These are phyloP conservation scores for Holacanthus passer DNA, from an alignment of 2,113 vertebrate genomes.

Conservation along the genomic window DNA sequence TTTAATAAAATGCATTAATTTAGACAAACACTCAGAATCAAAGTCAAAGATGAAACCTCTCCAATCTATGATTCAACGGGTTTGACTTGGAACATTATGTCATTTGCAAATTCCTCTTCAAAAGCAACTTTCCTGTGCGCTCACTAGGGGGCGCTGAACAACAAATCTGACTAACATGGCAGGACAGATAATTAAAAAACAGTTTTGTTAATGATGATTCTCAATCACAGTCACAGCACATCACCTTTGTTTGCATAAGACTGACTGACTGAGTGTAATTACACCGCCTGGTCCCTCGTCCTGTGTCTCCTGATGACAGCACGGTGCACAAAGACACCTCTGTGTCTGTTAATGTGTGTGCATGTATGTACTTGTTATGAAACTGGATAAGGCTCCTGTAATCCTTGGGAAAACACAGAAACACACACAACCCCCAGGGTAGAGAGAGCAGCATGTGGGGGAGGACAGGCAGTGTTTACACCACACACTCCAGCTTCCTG, in stretches of 20 bases:
- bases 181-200: not conserved
- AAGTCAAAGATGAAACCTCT: not conserved
- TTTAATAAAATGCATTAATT: conserved; percentile 1
- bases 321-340: conserved; percentile 16
- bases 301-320: conserved; percentile 43
- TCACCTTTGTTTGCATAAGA: conserved; percentile 10
- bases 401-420: conserved; percentile 62
- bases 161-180: conserved; percentile 26
- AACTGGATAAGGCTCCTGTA: conserved; percentile 67
- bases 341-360: conserved; percentile 42
- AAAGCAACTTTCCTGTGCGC: not conserved
- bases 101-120: not conserved
- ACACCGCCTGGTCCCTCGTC: conserved; percentile 33
- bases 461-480: conserved; percentile 12
- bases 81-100: not conserved
- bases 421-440: conserved; percentile 48
- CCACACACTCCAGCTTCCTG: conserved; percentile 1
- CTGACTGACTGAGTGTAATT: conserved; percentile 16
- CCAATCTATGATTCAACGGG: not conserved
- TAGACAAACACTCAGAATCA: not conserved
- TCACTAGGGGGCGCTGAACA: conserved; percentile 71
- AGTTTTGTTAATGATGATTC: conserved; percentile 21
- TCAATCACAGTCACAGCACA: conserved; percentile 40
- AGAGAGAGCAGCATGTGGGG: not conserved
- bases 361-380: conserved; percentile 72